Conservation (phyloP, 53 echinoderm and acorn worm genomes). For the Hippasteria phrygiana region DNA sequence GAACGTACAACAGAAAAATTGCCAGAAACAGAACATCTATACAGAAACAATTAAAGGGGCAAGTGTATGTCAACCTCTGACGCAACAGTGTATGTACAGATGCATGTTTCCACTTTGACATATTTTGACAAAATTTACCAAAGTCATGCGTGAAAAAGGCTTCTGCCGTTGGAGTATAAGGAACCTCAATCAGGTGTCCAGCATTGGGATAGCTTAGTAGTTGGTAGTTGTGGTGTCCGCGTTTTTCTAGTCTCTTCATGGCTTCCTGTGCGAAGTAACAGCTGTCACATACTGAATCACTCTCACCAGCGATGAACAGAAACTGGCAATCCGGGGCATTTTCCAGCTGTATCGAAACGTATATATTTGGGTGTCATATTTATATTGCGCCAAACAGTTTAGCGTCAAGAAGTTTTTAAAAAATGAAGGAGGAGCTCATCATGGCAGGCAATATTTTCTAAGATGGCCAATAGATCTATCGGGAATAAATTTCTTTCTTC, state of each 20-base stretch:
- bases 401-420: neutral
- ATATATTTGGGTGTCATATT: neutral
- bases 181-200: slow-evolving; percentile 58
- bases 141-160: neutral
- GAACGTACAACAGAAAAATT: too few relatives aligned
- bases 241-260: slow-evolving; percentile 13
- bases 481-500: too few relatives aligned
- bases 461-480: too few relatives aligned
- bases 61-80: neutral
- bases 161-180: slow-evolving; percentile 13
- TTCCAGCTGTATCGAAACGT: slow-evolving; percentile 13
- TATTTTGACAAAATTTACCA: neutral
- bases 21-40: too few relatives aligned
- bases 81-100: neutral
- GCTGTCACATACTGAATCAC: neutral
- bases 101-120: neutral
- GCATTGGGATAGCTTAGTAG: slow-evolving; percentile 45
- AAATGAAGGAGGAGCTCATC: too few relatives aligned
- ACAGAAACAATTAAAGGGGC: too few relatives aligned
- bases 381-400: neutral
- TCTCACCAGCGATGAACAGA: slow-evolving; percentile 25
- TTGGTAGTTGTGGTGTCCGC: slow-evolving; percentile 47
- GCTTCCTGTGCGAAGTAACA: neutral
- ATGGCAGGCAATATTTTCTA: too few relatives aligned
- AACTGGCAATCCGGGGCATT: slow-evolving; percentile 28